Evolutionary conservation across 2,113 vertebrate genomes (phyloP).

Genomic region (Solenodon paradoxus): DNA sequence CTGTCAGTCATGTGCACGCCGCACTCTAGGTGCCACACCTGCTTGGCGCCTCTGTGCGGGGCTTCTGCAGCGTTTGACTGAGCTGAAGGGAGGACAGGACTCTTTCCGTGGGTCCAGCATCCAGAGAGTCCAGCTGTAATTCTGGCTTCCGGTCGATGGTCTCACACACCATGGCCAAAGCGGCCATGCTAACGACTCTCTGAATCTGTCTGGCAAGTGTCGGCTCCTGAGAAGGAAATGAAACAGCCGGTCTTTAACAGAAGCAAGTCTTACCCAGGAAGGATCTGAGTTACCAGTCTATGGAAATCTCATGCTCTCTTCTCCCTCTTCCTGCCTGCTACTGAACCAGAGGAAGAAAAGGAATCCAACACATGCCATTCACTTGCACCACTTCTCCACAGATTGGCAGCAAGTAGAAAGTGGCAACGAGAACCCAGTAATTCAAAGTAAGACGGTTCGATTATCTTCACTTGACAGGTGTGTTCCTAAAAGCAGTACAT

Average conservation of each 20-base stretch:
- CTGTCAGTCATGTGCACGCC: rapidly evolving
- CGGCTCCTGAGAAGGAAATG: constrained; percentile 78
- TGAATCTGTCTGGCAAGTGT: constrained; percentile 86
- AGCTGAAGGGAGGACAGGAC: constrained; percentile 78
- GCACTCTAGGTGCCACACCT: constrained; percentile 69
- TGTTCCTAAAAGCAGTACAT: background rate
- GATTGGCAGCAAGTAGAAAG: background rate
- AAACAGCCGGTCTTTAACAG: background rate
- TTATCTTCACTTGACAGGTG: background rate
- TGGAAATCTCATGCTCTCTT: rapidly evolving
- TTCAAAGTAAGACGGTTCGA: background rate
- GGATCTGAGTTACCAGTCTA: rapidly evolving
- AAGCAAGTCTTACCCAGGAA: background rate
- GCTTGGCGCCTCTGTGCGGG: constrained; percentile 71
- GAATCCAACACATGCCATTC: rapidly evolving
- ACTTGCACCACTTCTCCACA: background rate
- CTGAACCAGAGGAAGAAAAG: background rate
- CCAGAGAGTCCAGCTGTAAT: constrained; percentile 71
- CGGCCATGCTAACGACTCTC: constrained; percentile 86
- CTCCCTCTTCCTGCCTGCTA: too few species aligned
- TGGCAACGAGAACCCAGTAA: background rate
- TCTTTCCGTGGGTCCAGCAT: constrained; percentile 75
- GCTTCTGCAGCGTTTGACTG: constrained; percentile 87
- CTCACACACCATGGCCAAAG: constrained; percentile 85
- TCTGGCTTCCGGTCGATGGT: constrained; percentile 72